A percentile compares a stretch with the other conserved stretches of the same genome.
phyloP scores from a whole-genome alignment of 2,888 invertebrate genomes.

The Bombylius major region DNA sequence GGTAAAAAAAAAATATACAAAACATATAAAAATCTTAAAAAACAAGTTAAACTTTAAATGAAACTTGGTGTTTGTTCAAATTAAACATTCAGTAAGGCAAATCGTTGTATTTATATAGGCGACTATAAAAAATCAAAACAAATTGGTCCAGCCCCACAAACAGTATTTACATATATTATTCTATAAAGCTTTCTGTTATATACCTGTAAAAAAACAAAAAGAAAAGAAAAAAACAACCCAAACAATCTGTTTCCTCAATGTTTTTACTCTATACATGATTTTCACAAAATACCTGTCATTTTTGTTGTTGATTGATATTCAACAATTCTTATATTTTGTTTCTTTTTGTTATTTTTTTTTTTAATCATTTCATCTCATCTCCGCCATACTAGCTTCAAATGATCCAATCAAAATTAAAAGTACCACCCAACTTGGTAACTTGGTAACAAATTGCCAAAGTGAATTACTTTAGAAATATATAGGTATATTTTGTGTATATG shows the following conservation, averaged over 20 bases:
- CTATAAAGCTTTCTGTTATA: background rate
- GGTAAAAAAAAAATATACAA: no score
- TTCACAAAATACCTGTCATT: background rate
- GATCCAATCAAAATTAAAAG: background rate
- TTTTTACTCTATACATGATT: background rate
- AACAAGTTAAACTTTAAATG: background rate
- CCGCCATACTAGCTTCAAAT: background rate
- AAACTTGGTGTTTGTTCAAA: slow-evolving; percentile 4
- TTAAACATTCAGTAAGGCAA: slow-evolving; percentile 14
- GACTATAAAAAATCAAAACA: slow-evolving; percentile 13
- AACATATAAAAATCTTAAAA: no score
- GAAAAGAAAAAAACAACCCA: no score
- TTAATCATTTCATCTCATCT: background rate
- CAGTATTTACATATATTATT: background rate
- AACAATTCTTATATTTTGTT: no score
- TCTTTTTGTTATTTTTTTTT: background rate
- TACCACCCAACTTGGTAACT: slow-evolving; percentile 4
- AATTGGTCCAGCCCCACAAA: slow-evolving; percentile 3
- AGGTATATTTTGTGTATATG: no score
- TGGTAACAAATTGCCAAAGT: background rate
- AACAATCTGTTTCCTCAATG: no score
- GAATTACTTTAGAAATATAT: no score
- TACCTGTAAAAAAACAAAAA: no score
- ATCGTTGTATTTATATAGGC: slow-evolving; percentile 4
- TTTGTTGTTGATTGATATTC: background rate